A percentile compares a stretch with the other conserved stretches of the same genome.
These are phyloP conservation scores for Hycleus phaleratus DNA, from an alignment of 1,140 invertebrate species.

Conservation along the genomic window DNA sequence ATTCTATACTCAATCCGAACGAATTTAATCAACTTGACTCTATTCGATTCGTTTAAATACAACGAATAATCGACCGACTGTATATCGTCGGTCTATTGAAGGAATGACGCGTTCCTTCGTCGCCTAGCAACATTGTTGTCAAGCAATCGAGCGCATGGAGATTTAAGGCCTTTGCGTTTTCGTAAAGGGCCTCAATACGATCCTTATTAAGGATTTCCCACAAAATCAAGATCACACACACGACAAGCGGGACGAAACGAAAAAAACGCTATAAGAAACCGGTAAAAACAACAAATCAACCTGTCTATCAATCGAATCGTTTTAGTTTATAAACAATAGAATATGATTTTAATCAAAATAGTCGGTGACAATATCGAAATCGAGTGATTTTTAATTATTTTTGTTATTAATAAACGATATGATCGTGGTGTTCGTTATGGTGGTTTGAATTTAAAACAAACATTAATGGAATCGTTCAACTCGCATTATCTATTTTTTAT, in stretches of 20 bases:
- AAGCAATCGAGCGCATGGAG: slow-evolving; percentile 29
- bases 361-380: not conserved
- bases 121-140: slow-evolving; percentile 35
- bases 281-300: not conserved
- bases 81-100: too few species aligned
- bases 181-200: not conserved
- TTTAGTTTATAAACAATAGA: too few species aligned
- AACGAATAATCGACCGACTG: too few species aligned
- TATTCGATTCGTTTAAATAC: too few species aligned
- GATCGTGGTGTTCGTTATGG: not conserved
- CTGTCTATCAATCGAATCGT: too few species aligned
- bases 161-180: slow-evolving; percentile 1
- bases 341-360: not conserved
- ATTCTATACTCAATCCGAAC: too few species aligned
- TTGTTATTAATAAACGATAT: too few species aligned
- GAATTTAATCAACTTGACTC: too few species aligned
- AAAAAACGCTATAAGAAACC: not conserved
- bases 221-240: not conserved
- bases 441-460: not conserved
- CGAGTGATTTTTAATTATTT: not conserved
- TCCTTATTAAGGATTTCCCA: not conserved
- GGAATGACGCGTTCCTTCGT: slow-evolving; percentile 24
- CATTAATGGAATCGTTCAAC: slow-evolving; percentile 1
- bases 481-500: slow-evolving; percentile 2
- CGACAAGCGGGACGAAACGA: too few species aligned